A percentile compares a stretch with the other conserved stretches of the same genome.
Conservation (phyloP, 2,797 vertebrate species). For the Enteromius mattozi region DNA sequence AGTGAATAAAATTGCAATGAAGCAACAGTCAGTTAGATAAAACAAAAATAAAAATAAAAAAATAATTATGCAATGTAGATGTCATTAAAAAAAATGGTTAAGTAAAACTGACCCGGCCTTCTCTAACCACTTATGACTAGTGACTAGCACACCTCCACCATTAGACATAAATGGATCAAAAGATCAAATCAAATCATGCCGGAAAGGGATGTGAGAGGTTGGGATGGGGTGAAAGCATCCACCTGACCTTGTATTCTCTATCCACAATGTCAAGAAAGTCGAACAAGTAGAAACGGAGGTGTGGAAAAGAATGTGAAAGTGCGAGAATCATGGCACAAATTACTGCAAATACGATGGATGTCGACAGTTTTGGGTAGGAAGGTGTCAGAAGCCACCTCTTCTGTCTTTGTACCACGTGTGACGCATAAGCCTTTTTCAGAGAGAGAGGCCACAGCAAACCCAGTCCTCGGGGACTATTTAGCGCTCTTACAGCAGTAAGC, state of each 20-base stretch:
- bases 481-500: slow-evolving; percentile 45
- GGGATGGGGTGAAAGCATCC: background rate
- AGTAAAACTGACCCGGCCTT: too few species aligned
- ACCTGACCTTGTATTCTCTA: background rate
- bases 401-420: background rate
- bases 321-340: background rate
- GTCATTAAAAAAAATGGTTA: too few species aligned
- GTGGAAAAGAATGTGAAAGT: background rate
- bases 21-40: background rate
- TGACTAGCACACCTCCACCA: background rate
- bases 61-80: background rate
- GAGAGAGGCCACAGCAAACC: slow-evolving; percentile 25
- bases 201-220: slow-evolving; percentile 6
- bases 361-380: background rate
- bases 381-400: slow-evolving; percentile 32
- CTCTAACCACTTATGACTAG: background rate
- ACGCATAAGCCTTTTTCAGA: slow-evolving; percentile 10
- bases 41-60: background rate
- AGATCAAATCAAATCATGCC: background rate
- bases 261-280: background rate
- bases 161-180: slow-evolving; percentile 1
- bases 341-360: background rate
- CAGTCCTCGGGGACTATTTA: slow-evolving; percentile 28
- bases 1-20: background rate
- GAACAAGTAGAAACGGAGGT: background rate